These are phyloP conservation scores for Poecilobothrus nobilitatus DNA, from an alignment of 2,888 invertebrate species.

Conservation along the genomic window DNA sequence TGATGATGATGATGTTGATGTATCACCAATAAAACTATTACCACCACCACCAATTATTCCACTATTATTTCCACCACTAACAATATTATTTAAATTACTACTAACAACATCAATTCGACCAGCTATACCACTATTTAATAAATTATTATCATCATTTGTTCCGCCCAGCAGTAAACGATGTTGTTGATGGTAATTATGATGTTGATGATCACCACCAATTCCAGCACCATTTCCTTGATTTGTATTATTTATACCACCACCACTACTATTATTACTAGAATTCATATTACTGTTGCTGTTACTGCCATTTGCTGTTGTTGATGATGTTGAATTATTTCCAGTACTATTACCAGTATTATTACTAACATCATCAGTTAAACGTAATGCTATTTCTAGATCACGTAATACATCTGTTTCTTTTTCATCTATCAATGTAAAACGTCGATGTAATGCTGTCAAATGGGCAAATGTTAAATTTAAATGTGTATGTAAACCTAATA, in stretches of 20 bases:
- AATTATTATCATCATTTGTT: slow-evolving; percentile 35
- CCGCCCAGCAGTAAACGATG: slow-evolving; percentile 21
- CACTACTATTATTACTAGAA: slow-evolving; percentile 3
- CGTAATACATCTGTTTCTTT: slow-evolving; percentile 93
- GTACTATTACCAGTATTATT: slow-evolving; percentile 10
- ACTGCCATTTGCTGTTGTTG: slow-evolving; percentile 21
- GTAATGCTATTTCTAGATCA: slow-evolving; percentile 79
- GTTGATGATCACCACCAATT: slow-evolving; percentile 21
- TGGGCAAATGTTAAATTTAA: slow-evolving; percentile 96
- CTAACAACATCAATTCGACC: slow-evolving; percentile 33
- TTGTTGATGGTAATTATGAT: slow-evolving; percentile 21
- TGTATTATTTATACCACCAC: background rate
- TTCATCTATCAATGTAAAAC: slow-evolving; percentile 86
- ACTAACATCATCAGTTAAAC: slow-evolving; percentile 49
- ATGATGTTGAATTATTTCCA: slow-evolving; percentile 20
- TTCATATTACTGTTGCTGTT: slow-evolving; percentile 11
- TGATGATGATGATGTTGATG: background rate
- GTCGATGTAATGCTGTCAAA: slow-evolving; percentile 74
- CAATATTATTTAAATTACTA: background rate
- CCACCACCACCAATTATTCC: background rate
- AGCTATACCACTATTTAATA: slow-evolving; percentile 25
- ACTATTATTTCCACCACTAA: background rate
- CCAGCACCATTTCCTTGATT: slow-evolving; percentile 12
- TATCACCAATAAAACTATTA: background rate
- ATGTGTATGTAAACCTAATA: slow-evolving; percentile 90